Evolutionary conservation across 1,140 invertebrate species (phyloP).

Genomic region (Potamilus streckersoni): DNA sequence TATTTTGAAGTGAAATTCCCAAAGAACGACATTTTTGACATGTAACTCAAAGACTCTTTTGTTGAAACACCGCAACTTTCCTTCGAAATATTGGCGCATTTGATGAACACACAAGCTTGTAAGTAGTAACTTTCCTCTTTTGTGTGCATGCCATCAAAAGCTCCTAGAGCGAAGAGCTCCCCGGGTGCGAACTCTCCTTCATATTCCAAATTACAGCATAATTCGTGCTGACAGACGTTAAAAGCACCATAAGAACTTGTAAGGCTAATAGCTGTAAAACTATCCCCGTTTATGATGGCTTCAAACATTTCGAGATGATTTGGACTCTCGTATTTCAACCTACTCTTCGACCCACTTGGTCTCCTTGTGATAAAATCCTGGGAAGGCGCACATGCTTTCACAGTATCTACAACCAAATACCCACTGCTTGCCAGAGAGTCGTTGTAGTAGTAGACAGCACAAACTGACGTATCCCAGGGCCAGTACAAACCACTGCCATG

Average conservation of each 20-base stretch:
- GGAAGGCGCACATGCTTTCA: not conserved
- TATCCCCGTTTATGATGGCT: conserved; percentile 17
- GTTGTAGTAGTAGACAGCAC: conserved; percentile 21
- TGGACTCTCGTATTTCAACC: too few relatives aligned
- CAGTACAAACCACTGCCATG: conserved; percentile 72
- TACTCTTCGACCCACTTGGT: not conserved
- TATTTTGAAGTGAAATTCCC: too few relatives aligned
- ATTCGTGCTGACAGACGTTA: conserved; percentile 29
- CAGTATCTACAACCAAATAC: conserved; percentile 27
- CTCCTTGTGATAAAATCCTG: not conserved
- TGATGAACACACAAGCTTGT: conserved; percentile 49
- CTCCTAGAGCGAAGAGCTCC: conserved; percentile 46
- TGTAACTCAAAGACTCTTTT: conserved; percentile 10
- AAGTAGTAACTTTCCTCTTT: conserved; percentile 42
- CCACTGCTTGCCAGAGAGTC: conserved; percentile 23
- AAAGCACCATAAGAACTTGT: conserved; percentile 2
- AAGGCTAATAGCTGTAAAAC: conserved; percentile 38
- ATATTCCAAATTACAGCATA: conserved; percentile 45
- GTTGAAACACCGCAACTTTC: conserved; percentile 35
- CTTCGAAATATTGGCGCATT: conserved; percentile 33
- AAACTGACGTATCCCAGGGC: conserved; percentile 29
- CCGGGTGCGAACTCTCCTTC: not conserved
- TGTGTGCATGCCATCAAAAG: conserved; percentile 49
- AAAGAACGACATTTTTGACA: too few relatives aligned
- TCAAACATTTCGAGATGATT: not conserved